Percentiles rank a stretch among this genome's conserved stretches.
Evolutionary conservation across 2,888 invertebrate species (phyloP).

Genomic region (Monopis laevigella): DNA sequence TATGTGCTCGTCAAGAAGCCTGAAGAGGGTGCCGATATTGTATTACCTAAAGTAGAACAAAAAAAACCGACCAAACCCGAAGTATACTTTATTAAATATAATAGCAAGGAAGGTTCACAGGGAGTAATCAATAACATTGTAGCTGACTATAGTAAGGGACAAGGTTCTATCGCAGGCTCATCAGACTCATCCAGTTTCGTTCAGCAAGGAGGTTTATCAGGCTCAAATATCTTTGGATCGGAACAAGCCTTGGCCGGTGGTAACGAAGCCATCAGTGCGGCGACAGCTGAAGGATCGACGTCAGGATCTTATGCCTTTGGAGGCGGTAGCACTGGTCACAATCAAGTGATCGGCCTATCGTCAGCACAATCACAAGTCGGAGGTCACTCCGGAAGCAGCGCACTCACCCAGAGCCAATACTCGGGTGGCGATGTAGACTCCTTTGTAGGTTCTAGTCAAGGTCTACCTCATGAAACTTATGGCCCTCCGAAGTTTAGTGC

Average conservation of each 20-base stretch:
- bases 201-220: too few species aligned
- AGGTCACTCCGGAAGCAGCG: slow-evolving; percentile 17
- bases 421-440: slow-evolving; percentile 19
- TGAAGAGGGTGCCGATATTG: slow-evolving; percentile 73
- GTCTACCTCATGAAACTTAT: slow-evolving; percentile 51
- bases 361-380: slow-evolving; percentile 17
- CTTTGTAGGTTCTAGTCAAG: slow-evolving; percentile 43
- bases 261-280: too few species aligned
- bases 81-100: slow-evolving; percentile 82
- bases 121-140: slow-evolving; percentile 54
- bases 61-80: slow-evolving; percentile 80
- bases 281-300: slow-evolving; percentile 10
- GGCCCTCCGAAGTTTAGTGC: slow-evolving; percentile 47
- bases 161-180: slow-evolving; percentile 19
- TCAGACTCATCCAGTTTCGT: background rate
- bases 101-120: slow-evolving; percentile 68
- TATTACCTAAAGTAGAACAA: slow-evolving; percentile 71
- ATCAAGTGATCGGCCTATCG: background rate
- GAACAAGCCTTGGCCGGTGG: too few species aligned
- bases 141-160: slow-evolving; percentile 39
- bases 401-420: slow-evolving; percentile 1
- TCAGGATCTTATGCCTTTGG: slow-evolving; percentile 7
- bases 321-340: slow-evolving; percentile 20
- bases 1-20: slow-evolving; percentile 82
- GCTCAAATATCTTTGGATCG: too few species aligned